Base-by-base conservation (phyloP, 2,797 vertebrate genomes). In the Helostoma temminkii region DNA sequence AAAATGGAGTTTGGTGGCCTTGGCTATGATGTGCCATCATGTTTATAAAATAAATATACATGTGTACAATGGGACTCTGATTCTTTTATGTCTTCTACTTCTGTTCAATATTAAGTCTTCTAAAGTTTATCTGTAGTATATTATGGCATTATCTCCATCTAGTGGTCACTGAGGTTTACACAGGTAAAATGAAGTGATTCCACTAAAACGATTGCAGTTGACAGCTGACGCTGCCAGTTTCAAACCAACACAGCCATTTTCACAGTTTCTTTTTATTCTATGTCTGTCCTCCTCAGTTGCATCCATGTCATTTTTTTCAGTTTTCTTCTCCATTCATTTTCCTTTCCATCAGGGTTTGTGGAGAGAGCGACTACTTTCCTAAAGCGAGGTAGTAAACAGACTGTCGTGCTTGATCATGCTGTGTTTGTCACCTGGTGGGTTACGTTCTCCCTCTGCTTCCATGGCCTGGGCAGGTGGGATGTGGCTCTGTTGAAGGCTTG, bases 361-460 rank as follows among this genome's bases (percentile, higher is more conserved):
- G 94, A 96, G 93, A 92, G 94, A 96, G 93, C 94, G 82, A 72
- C 96, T 89, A 91, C 95, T 96, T 95, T 96, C 93, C 93, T 96
- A 94, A 96, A 95, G 92, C 94, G 93, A 97, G 96, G 96, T 97
- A 97, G 95, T 96, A 94, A 88, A 95, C 90, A 87, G 86, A 88
- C 28, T 80, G 85, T 66, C 86, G 89, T 83, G 88, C 87, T 92
- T 90, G 90, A 91, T 82, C 78, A 73, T 93, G 91, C 76, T 94
- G 88, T 95, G 87, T 91, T 88, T 89, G 82, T 90, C 83, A 89
- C 64, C 74, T 62, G 42, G 74, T 41, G 9, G 82, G 84, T 83
- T 71, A 62, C 63, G 41, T 32, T 46, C 14, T 62, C 62, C 60
- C 75, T 52, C 68, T 49, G 57, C 66, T 41, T 45, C 62, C 70